A percentile compares a stretch with the other conserved stretches of the same genome.
These are phyloP conservation scores for Bombylius major DNA, from an alignment of 2,888 invertebrate species.

Conservation along the genomic window DNA sequence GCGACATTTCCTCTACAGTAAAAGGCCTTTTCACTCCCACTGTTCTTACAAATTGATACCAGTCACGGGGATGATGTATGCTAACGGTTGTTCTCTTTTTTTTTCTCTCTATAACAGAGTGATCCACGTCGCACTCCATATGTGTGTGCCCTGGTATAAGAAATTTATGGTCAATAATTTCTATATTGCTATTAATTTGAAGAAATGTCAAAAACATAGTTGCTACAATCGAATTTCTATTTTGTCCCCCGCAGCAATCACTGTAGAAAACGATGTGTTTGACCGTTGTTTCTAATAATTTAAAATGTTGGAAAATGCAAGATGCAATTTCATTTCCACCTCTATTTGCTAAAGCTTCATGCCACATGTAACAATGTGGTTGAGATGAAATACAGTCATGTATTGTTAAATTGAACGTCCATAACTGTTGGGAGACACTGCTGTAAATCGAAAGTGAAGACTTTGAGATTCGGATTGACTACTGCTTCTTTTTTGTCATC, in stretches of 20 bases:
- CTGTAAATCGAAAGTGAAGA: too few relatives aligned
- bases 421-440: not conserved
- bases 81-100: too few relatives aligned
- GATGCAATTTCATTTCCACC: slow-evolving; percentile 8
- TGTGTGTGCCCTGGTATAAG: slow-evolving; percentile 6
- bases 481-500: too few relatives aligned
- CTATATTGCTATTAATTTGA: not conserved
- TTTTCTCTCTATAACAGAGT: not conserved
- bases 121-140: not conserved
- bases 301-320: slow-evolving; percentile 2
- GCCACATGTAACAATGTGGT: slow-evolving; percentile 9
- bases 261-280: slow-evolving; percentile 8
- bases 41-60: not conserved
- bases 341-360: slow-evolving; percentile 8
- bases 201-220: slow-evolving; percentile 8
- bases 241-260: not conserved
- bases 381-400: slow-evolving; percentile 4
- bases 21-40: not conserved
- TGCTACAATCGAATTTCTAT: slow-evolving; percentile 1
- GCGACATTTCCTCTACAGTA: not conserved
- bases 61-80: not conserved
- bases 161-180: slow-evolving; percentile 6
- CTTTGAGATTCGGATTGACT: too few relatives aligned
- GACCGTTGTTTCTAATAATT: not conserved
- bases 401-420: slow-evolving; percentile 8